Conservation (phyloP, 1,140 invertebrate species). For the Cherax destructor region DNA sequence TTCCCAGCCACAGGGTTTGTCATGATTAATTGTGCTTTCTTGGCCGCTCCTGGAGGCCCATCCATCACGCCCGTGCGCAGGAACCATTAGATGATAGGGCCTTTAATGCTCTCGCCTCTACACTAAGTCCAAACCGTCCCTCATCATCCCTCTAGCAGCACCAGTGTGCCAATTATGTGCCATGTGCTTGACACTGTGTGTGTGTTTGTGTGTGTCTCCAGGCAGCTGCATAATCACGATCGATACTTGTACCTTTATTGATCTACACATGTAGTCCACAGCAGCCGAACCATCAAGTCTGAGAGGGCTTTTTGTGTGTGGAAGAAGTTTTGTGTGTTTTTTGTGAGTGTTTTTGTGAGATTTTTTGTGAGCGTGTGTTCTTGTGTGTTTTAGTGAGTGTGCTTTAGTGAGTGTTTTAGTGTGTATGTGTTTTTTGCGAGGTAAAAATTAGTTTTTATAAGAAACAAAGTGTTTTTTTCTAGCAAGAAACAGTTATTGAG, state of each 20-base stretch:
- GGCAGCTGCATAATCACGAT: conserved; percentile 18
- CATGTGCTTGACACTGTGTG: too few relatives aligned
- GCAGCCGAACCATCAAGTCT: background rate
- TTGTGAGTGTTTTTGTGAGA: too few relatives aligned
- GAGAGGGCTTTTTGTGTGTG: background rate
- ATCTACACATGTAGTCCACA: conserved; percentile 30
- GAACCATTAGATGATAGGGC: conserved; percentile 23
- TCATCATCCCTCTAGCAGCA: background rate
- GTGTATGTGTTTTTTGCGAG: too few relatives aligned
- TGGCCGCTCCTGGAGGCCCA: conserved; percentile 27
- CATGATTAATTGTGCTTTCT: conserved; percentile 47
- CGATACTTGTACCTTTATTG: conserved; percentile 47
- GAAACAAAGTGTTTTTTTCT: too few relatives aligned
- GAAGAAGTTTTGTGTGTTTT: too few relatives aligned
- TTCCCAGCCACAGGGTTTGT: conserved; percentile 6
- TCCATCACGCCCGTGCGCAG: conserved; percentile 4
- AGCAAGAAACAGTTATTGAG: too few relatives aligned
- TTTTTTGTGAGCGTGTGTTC: too few relatives aligned
- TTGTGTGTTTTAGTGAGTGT: too few relatives aligned
- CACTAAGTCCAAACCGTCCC: background rate
- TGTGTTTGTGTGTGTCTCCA: background rate
- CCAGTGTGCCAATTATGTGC: too few relatives aligned
- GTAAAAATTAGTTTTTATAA: too few relatives aligned
- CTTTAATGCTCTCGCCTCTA: background rate
- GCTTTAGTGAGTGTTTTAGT: too few relatives aligned